Evolutionary conservation across 2,797 vertebrate species (phyloP), one percentile per base, ranked within the genome.

Genomic region (Anabacerthia variegaticeps): DNA sequence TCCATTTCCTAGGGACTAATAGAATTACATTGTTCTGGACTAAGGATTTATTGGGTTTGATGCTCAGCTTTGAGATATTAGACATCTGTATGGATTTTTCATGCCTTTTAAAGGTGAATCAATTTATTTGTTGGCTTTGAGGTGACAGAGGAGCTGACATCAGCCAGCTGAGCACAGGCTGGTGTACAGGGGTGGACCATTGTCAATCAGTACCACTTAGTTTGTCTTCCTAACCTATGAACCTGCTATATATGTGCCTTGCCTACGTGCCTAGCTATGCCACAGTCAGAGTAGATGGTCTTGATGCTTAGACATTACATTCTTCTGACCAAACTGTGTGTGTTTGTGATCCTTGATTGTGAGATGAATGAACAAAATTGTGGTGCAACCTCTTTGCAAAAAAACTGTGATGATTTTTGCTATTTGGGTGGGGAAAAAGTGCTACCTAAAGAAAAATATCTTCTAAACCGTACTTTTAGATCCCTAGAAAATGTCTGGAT

Each of bases 41-140:
- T 44, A 83, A 78, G 69, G 39, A 68, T 84, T 92, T 92, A 46
- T 62, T 84, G 27, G 36, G 49, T 88, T 73, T 81, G 56, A 62
- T 71, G 18, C 17, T 96, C 39, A 44, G 19, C n/a, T 95, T 30
- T 82, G 48, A 91, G 59, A 44, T 52, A 72, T 36, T 83, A 75
- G 90, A 88, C 15, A 51, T 59, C 55, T 66, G 11, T 55, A 75
- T 88, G 67, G 58, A 73, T 55, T 93, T 93, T 55, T 74, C 37
- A 62, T 39, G n/a, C 22, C 12, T 90, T 84, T 93, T 85, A 10
- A 30, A 66, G 48, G 75, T 56, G 23, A 85, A 85, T 48, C 16
- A 10, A 67, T 51, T 76, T 59, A 22, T 7, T 18, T 24, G 9
- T 71, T 5, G 5, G 20, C 39, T 79, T 73, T 2, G 9, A 69